Conservation (phyloP, 2,888 invertebrate genomes). For the Eupeodes luniger region DNA sequence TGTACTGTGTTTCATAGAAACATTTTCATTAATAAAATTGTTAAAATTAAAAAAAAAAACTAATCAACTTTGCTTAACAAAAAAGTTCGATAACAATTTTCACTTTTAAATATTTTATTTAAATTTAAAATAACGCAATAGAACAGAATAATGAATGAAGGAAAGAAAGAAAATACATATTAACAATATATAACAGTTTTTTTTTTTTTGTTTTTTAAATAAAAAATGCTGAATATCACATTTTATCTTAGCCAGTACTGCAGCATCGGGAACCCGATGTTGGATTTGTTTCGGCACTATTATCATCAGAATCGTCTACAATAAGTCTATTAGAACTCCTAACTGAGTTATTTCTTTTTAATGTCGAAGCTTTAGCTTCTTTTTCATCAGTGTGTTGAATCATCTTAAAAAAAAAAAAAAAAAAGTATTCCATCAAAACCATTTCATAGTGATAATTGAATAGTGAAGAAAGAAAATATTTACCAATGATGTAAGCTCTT, state of each 20-base stretch:
- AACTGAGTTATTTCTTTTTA: conserved; percentile 77
- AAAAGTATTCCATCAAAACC: not conserved
- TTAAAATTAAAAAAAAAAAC: too few species aligned
- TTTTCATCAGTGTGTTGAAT: conserved; percentile 55
- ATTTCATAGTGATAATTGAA: not conserved
- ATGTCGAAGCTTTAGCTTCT: conserved; percentile 69
- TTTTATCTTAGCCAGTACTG: conserved; percentile 73
- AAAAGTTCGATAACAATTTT: not conserved
- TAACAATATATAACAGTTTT: conserved; percentile 69
- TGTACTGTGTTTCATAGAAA: too few species aligned
- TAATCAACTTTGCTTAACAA: not conserved
- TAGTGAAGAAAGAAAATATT: not conserved
- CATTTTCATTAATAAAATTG: too few species aligned
- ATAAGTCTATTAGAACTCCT: conserved; percentile 77
- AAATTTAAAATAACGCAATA: conserved; percentile 47
- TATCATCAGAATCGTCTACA: conserved; percentile 77
- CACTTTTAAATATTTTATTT: conserved; percentile 47
- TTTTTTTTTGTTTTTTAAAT: conserved; percentile 46
- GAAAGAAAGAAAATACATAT: conserved; percentile 40
- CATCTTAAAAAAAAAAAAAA: conserved; percentile 35
- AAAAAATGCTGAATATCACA: conserved; percentile 72
- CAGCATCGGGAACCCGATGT: conserved; percentile 71
- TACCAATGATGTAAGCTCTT: conserved; percentile 93
- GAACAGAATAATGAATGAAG: conserved; percentile 17
- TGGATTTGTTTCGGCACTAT: conserved; percentile 55